A percentile compares a stretch with the other conserved stretches of the same genome.
These are phyloP conservation scores for Eumacrocentrus americanus DNA, from an alignment of 2,888 invertebrate genomes.

Conservation along the genomic window DNA sequence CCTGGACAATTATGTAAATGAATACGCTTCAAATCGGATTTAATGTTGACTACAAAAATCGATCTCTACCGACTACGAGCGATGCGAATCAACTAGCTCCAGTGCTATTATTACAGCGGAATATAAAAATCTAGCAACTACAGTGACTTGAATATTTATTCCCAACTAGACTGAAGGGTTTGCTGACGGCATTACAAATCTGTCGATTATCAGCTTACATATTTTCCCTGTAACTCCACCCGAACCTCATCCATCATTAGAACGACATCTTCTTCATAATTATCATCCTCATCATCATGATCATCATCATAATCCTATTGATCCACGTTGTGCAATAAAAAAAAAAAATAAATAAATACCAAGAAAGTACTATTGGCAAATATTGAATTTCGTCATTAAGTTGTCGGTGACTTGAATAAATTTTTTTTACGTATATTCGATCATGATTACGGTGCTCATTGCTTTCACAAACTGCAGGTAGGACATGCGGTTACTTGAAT, in stretches of 20 bases:
- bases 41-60: too few relatives aligned
- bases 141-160: conserved; percentile 5
- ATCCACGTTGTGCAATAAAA: conserved; percentile 28
- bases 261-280: conserved; percentile 54
- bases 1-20: background rate
- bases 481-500: conserved; percentile 55
- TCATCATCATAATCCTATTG: conserved; percentile 57
- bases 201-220: conserved; percentile 59
- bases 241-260: conserved; percentile 57
- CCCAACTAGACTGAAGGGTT: conserved; percentile 3
- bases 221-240: conserved; percentile 56
- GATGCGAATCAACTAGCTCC: background rate
- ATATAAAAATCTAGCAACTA: conserved; percentile 24
- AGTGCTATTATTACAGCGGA: conserved; percentile 19
- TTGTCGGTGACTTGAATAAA: background rate
- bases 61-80: background rate
- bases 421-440: conserved; percentile 12
- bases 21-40: background rate
- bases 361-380: too few relatives aligned
- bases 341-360: conserved; percentile 15
- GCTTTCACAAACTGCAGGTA: conserved; percentile 31
- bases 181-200: too few relatives aligned
- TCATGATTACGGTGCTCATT: conserved; percentile 10
- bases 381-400: too few relatives aligned
- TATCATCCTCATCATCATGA: conserved; percentile 5